Evolutionary conservation across 2,797 vertebrate species (phyloP), one percentile per base, ranked within the genome.

Genomic region (Melanotaenia nigrans): DNA sequence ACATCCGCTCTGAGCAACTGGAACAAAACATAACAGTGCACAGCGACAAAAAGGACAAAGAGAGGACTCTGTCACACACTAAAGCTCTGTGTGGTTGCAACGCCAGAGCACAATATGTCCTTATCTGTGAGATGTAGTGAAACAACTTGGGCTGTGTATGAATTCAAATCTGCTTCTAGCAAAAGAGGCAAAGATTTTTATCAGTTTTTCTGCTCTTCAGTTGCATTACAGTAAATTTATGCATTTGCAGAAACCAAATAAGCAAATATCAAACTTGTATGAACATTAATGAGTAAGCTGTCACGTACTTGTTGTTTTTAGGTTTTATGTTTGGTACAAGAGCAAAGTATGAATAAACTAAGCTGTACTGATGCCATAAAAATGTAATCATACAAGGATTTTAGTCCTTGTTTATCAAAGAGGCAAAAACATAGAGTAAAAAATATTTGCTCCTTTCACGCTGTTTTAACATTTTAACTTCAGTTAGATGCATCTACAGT

Each of bases 1-100:
- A 85, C 77, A 70, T 81, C 78, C 70, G 49, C 83, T 82, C 71
- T 57, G 77, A 83, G 78, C 75, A 49, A 67, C 81, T 84, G 81
- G 78, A 84, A 81, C 69, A 7, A 86, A 88, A 87, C 81, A 76
- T 58, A 84, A 80, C 74, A 55, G 81, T 81, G 64, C 73, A 82
- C 82, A 89, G 79, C 61, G 75, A 84, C 28, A 57, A 74, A 73
- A 73, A 84, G 82, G 84, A 83, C 83, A 83, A 69, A 67, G 80
- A 61, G 74, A 85, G 79, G 83, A 81, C 71, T 86, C 51, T 45
- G 82, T 80, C 45, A 62, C 71, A 83, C 73, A 57, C 74, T 45
- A 51, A 40, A 53, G 62, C 57, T 61, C 51, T 57, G 35, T 68
- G 53, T n/a, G 32, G 28, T 67, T 67, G 65, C 58, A 32, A 70